Evolutionary conservation across 2,888 invertebrate genomes (phyloP), one percentile per base, ranked within the genome.

Genomic region (Drosophila formosana): DNA sequence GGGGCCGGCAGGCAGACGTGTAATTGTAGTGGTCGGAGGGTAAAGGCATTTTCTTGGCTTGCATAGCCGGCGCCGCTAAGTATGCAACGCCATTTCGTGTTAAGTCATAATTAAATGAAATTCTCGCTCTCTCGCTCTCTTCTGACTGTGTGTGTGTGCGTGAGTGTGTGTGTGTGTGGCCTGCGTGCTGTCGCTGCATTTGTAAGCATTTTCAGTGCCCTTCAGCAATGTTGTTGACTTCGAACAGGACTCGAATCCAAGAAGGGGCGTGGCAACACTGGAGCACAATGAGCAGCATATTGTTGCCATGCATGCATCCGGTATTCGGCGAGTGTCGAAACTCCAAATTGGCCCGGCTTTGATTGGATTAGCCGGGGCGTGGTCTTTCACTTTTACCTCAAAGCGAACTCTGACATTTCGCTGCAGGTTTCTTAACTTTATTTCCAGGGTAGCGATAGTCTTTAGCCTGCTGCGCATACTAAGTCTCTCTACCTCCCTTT

Each of bases 61-160:
- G 82, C 80, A 73, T 66, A 26, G 76, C 60, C 61, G 84, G 71
- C 88, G 80, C 75, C 84, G 69, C 52, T 63, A 58, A 66, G 72
- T 84, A 85, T 88, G 86, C 86, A 84, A 80, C 80, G 78, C 75
- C 72, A 82, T 80, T 68, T 78, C 88, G 80, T 84, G 84, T 82
- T 88, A 78, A 80, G 72, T 78, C 64, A 85, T 88, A 84, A 84
- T 84, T 84, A 84, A 84, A 82, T 82, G 72, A 82, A 85, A 77
- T 64, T 85, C 77, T 46, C 41, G 25, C 18, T 28, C 34, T 8
- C 8, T 13, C 18, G n/a, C 18, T 23, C 11, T n/a, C 4, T 45
- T 7, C 13, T 11, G 18, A 28, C 34, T 30, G 11, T 49, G 18
- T 41, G 13, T 23, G 23, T 11, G 28, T 39, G 25, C 3, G 45